Percentiles rank a stretch among this genome's conserved stretches.
phyloP scores from a whole-genome alignment of 2,113 vertebrate species.

The Malurus cyaneus region DNA sequence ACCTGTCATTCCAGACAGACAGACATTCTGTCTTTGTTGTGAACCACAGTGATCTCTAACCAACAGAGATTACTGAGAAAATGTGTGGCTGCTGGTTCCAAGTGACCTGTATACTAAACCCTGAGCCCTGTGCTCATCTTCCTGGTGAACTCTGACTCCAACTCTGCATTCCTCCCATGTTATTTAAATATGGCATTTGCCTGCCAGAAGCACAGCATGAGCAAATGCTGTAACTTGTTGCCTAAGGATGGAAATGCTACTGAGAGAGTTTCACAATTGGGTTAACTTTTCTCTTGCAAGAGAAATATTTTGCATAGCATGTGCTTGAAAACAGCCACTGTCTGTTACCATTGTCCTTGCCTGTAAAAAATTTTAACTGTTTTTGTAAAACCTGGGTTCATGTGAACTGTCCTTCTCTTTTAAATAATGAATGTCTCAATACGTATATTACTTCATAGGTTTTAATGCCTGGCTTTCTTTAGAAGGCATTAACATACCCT shows the following conservation, averaged over 20 bases:
- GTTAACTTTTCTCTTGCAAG: conserved; percentile 22
- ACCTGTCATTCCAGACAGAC: conserved; percentile 2
- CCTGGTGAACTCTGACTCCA: conserved; percentile 33
- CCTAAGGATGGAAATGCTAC: conserved; percentile 25
- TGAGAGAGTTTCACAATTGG: conserved; percentile 8
- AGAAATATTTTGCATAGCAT: conserved; percentile 15
- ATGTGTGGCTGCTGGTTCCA: neutral
- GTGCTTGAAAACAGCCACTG: conserved; percentile 1
- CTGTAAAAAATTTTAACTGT: neutral
- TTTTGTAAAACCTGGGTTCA: neutral
- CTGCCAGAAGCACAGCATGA: neutral
- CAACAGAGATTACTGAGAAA: neutral
- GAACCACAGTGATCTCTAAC: neutral
- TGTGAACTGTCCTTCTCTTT: neutral
- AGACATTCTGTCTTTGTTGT: neutral
- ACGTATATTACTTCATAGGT: neutral
- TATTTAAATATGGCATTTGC: conserved; percentile 30
- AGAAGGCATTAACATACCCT: neutral
- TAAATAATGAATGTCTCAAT: neutral
- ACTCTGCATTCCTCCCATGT: neutral
- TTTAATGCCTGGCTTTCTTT: neutral
- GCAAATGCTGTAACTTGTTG: conserved; percentile 39
- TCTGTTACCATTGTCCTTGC: neutral
- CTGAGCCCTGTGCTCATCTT: neutral
- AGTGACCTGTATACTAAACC: neutral